A percentile compares a stretch with the other conserved stretches of the same genome.
Evolutionary conservation across 2,797 vertebrate genomes (phyloP).

Genomic region (Thripadectes ignobilis): DNA sequence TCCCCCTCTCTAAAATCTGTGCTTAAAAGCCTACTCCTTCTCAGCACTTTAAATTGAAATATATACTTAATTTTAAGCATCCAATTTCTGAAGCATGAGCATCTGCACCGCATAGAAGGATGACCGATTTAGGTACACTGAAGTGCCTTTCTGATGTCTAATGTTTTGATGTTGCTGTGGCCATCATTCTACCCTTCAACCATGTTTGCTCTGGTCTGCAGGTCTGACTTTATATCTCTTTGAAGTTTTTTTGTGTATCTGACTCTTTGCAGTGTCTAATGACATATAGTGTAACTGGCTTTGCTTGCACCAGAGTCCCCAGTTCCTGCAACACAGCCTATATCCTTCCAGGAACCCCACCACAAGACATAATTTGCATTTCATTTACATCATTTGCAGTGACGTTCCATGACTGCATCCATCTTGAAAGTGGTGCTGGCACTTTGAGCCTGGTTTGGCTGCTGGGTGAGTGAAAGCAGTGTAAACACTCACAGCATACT

Average conservation of each 20-base stretch:
- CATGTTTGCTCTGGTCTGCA: not conserved
- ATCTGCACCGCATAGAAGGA: not conserved
- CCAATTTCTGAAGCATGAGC: not conserved
- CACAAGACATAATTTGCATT: not conserved
- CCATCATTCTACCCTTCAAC: not conserved
- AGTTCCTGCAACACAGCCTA: not conserved
- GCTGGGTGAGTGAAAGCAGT: not conserved
- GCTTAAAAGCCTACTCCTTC: not conserved
- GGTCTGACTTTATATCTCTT: not conserved
- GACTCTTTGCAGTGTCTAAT: not conserved
- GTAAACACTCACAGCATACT: not conserved
- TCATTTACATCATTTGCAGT: not conserved
- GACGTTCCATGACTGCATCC: not conserved
- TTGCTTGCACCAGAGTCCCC: not conserved
- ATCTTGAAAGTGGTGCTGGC: not conserved
- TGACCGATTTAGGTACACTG: not conserved
- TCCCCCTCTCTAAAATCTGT: not conserved
- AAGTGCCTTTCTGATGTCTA: not conserved
- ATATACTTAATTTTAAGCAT: not conserved
- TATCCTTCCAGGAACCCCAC: not conserved
- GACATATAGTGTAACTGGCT: not conserved
- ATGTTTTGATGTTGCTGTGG: not conserved
- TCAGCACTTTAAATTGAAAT: not conserved
- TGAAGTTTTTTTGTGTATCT: not conserved
- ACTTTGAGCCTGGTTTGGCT: not conserved